These are phyloP conservation scores for Drosophila suzukii DNA, from an alignment of 1,140 invertebrate species.

Conservation along the genomic window DNA sequence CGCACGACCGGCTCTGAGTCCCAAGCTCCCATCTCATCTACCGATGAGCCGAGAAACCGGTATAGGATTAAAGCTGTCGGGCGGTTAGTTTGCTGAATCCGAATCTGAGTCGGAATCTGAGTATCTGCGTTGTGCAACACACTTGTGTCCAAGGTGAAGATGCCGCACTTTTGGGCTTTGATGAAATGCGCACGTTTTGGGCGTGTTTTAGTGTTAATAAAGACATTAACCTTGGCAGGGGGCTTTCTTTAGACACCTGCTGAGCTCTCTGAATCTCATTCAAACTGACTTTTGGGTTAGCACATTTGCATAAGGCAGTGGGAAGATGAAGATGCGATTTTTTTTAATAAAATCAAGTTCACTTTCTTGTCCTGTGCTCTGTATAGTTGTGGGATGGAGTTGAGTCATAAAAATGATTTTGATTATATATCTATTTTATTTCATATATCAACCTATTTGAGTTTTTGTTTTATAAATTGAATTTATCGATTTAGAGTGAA, in stretches of 20 bases:
- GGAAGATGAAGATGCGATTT: not conserved
- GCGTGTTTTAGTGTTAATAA: slow-evolving; percentile 47
- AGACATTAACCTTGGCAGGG: slow-evolving; percentile 47
- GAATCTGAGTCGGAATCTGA: slow-evolving; percentile 26
- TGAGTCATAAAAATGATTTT: not conserved
- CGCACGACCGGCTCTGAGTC: slow-evolving; percentile 6
- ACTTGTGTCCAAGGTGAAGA: slow-evolving; percentile 43
- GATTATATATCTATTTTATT: too few relatives aligned
- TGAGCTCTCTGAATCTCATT: slow-evolving; percentile 7
- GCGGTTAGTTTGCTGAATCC: slow-evolving; percentile 13
- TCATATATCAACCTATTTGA: too few relatives aligned
- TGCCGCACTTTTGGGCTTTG: slow-evolving; percentile 18
- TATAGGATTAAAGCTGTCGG: slow-evolving; percentile 42
- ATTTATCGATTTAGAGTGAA: not conserved
- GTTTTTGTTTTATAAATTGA: not conserved
- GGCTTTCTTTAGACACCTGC: slow-evolving; percentile 15
- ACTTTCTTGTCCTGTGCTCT: not conserved
- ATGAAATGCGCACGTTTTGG: slow-evolving; percentile 32
- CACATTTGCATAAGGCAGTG: slow-evolving; percentile 2
- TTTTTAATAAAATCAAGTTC: slow-evolving; percentile 3
- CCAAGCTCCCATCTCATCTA: not conserved
- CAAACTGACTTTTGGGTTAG: slow-evolving; percentile 4
- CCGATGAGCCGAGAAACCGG: slow-evolving; percentile 49
- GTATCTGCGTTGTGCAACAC: slow-evolving; percentile 32
- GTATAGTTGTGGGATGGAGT: not conserved